A percentile compares a stretch with the other conserved stretches of the same genome.
phyloP scores from a whole-genome alignment of 1,140 invertebrate genomes.

The Drosophila triauraria region DNA sequence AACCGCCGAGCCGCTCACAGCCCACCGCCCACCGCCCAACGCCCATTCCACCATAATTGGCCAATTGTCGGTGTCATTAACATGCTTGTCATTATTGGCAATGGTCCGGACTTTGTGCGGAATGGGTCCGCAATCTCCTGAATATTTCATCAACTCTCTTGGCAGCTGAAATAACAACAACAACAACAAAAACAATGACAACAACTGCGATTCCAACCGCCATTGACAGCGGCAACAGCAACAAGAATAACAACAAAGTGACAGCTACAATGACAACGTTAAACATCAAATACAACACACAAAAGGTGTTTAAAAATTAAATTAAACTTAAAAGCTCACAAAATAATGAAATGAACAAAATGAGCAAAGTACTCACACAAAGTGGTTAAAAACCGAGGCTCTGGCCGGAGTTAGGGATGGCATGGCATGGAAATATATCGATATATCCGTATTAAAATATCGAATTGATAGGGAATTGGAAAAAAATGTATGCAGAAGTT shows the following conservation, averaged over 20 bases:
- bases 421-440: not conserved
- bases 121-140: slow-evolving; percentile 46
- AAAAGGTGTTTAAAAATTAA: slow-evolving; percentile 81
- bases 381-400: slow-evolving; percentile 22
- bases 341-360: slow-evolving; percentile 76
- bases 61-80: slow-evolving; percentile 75
- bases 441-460: not conserved
- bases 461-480: not conserved
- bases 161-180: slow-evolving; percentile 28
- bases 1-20: not conserved
- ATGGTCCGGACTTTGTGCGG: slow-evolving; percentile 16
- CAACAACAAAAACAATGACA: not conserved
- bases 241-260: slow-evolving; percentile 7
- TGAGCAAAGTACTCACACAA: slow-evolving; percentile 53
- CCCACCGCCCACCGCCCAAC: not conserved
- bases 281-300: slow-evolving; percentile 70
- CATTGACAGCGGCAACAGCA: slow-evolving; percentile 1
- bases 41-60: slow-evolving; percentile 67
- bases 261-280: slow-evolving; percentile 53
- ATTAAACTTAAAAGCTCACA: slow-evolving; percentile 80
- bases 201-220: slow-evolving; percentile 2
- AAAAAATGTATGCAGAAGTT: too few relatives aligned
- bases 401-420: slow-evolving; percentile 5
- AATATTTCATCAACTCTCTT: slow-evolving; percentile 72
- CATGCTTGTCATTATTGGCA: slow-evolving; percentile 65